phyloP scores from a whole-genome alignment of 2,113 vertebrate genomes.

The Ahaetulla prasina region DNA sequence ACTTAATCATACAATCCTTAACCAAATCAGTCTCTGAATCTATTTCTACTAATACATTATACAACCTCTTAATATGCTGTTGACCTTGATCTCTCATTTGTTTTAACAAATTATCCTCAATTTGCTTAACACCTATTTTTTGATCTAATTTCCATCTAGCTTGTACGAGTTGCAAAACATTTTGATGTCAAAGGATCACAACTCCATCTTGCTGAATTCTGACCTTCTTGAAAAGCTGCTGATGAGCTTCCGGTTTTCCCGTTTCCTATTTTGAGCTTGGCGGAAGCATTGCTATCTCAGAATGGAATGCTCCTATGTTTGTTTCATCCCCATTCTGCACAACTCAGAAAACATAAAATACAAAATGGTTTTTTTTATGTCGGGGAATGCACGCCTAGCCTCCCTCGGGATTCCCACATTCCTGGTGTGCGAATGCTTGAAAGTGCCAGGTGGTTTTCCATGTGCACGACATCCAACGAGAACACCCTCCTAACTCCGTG shows the following conservation, averaged over 20 bases:
- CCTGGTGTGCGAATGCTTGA: not conserved
- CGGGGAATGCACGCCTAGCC: no score
- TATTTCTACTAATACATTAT: no score
- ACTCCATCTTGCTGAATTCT: not conserved
- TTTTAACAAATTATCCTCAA: no score
- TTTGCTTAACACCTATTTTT: no score
- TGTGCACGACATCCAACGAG: not conserved
- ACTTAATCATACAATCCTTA: no score
- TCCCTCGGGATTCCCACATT: not conserved
- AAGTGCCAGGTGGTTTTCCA: not conserved
- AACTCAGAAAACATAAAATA: not conserved
- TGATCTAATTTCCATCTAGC: no score
- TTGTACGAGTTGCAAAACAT: not conserved
- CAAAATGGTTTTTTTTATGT: not conserved
- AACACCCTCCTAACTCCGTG: not conserved
- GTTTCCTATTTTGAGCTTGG: not conserved
- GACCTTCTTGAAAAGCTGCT: not conserved
- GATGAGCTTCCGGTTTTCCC: not conserved
- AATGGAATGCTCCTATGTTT: not conserved
- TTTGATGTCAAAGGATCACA: not conserved
- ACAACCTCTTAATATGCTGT: no score
- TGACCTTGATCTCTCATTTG: no score
- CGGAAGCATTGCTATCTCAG: not conserved
- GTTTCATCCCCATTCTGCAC: not conserved
- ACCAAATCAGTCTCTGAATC: no score